Percentiles rank a stretch among this genome's conserved stretches.
phyloP scores from a whole-genome alignment of 2,888 invertebrate genomes.

The Epirrhoe tristata region DNA sequence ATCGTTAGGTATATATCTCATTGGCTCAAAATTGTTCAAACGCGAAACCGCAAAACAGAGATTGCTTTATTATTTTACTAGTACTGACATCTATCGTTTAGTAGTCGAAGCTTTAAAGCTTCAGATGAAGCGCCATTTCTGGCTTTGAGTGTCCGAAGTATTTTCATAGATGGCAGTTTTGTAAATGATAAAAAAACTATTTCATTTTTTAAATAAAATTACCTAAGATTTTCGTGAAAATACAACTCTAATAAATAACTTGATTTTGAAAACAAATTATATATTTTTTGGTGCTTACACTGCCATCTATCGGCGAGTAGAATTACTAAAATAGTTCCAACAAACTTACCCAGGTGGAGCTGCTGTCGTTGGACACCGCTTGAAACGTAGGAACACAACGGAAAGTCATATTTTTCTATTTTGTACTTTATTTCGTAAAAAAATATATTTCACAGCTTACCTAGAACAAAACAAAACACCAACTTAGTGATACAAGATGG shows the following conservation, averaged over 20 bases:
- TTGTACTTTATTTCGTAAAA: slow-evolving; percentile 51
- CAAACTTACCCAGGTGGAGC: slow-evolving; percentile 88
- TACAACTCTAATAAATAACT: no score
- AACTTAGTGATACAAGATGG: slow-evolving; percentile 80
- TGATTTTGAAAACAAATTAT: not conserved
- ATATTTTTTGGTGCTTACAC: not conserved
- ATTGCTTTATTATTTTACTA: not conserved
- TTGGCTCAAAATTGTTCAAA: not conserved
- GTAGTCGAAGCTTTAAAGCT: slow-evolving; percentile 20
- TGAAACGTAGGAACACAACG: slow-evolving; percentile 89
- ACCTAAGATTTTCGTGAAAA: not conserved
- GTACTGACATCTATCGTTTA: slow-evolving; percentile 36
- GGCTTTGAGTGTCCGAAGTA: not conserved
- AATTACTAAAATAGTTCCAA: slow-evolving; percentile 37
- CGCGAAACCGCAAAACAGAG: no score
- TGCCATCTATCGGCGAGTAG: slow-evolving; percentile 56
- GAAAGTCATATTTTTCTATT: slow-evolving; percentile 86
- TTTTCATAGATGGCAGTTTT: slow-evolving; percentile 36
- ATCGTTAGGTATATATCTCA: not conserved
- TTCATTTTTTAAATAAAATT: not conserved
- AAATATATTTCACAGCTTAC: slow-evolving; percentile 86
- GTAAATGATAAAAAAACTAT: not conserved
- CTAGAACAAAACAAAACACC: slow-evolving; percentile 87
- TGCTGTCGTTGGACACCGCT: slow-evolving; percentile 87
- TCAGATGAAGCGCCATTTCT: no score